phyloP scores from a whole-genome alignment of 2,888 invertebrate species.

The Calameuta idolon region DNA sequence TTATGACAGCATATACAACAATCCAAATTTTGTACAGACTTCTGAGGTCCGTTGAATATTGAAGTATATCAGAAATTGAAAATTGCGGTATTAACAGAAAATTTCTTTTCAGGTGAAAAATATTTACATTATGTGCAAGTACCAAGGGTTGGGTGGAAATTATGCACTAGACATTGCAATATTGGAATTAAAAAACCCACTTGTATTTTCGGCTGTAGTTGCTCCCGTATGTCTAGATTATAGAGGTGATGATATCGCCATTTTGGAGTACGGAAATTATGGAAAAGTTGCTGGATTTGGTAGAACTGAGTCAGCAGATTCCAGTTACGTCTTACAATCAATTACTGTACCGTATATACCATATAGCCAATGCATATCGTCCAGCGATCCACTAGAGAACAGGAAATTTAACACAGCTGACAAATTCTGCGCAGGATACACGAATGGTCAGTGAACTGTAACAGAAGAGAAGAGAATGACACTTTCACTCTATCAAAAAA shows the following conservation, averaged over 20 bases:
- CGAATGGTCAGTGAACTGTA: slow-evolving; percentile 53
- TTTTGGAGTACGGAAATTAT: slow-evolving; percentile 44
- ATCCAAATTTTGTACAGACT: slow-evolving; percentile 21
- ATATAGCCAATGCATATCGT: slow-evolving; percentile 43
- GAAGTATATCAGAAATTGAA: not conserved
- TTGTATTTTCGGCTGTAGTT: slow-evolving; percentile 47
- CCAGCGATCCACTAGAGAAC: slow-evolving; percentile 31
- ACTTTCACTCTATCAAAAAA: not conserved
- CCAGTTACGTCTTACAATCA: slow-evolving; percentile 53
- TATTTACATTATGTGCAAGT: slow-evolving; percentile 51
- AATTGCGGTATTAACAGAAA: not conserved
- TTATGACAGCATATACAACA: slow-evolving; percentile 45
- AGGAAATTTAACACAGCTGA: slow-evolving; percentile 54
- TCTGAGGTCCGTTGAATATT: not conserved
- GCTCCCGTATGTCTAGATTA: slow-evolving; percentile 57
- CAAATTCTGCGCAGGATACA: slow-evolving; percentile 65
- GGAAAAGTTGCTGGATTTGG: slow-evolving; percentile 64
- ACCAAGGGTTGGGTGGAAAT: slow-evolving; percentile 52
- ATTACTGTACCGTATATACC: slow-evolving; percentile 56
- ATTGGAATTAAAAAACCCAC: slow-evolving; percentile 44
- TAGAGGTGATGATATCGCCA: slow-evolving; percentile 34
- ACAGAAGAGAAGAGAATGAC: not conserved
- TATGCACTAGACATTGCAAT: slow-evolving; percentile 58
- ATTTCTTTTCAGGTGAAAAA: slow-evolving; percentile 49
- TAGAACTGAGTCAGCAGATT: slow-evolving; percentile 46